Evolutionary conservation across 1,140 invertebrate genomes (phyloP), one percentile per base, ranked within the genome.

Genomic region (roundworm (Caenorhabditis elegans)): DNA sequence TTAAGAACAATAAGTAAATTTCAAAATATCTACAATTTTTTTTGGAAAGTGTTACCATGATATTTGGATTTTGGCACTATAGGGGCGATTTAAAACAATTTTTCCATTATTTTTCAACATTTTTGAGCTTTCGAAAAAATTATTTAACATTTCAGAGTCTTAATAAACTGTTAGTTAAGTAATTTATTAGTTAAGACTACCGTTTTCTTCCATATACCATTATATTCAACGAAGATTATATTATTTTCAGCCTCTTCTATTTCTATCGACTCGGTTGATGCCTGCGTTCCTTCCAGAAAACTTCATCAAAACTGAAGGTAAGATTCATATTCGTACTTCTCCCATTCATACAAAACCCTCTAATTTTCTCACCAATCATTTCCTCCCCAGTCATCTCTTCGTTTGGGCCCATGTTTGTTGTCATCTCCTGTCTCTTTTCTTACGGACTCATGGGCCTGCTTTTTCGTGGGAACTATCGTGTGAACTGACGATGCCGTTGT

Each of bases 391-490:
- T 51, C 49, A 24, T 24, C 6, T 55, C 34, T 55, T 55, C 53
- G 15, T 17, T 60, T 28, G 31, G 5, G 11, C 60, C 60, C 60
- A 70, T 70, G 60, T 70, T 36, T 70, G 31, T 36, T 70, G 60
- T 70, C 60, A 39, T 70, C 60, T 70, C 26, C 34, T 65, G n/a
- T n/a, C n/a, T n/a, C n/a, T n/a, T n/a, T n/a, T n/a, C n/a, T 15
- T 31, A 31, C 28, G 26, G 53, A 60, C 53, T 60, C 53, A n/a
- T 15, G 39, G 60, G 60, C 60, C 60, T 39, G 60, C 60, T 70
- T 70, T 26, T 70, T 39, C 60, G 60, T 70, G 60, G 60, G 60
- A 70, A 70, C 10, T n/a, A 22, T 70, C 60, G 34, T 70, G 60
- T 31, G 60, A 60, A 70, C 39, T n/a, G 60, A 36, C 60, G 34